phyloP scores from a whole-genome alignment of 1,140 invertebrate species.

The Bombus terrestris region DNA sequence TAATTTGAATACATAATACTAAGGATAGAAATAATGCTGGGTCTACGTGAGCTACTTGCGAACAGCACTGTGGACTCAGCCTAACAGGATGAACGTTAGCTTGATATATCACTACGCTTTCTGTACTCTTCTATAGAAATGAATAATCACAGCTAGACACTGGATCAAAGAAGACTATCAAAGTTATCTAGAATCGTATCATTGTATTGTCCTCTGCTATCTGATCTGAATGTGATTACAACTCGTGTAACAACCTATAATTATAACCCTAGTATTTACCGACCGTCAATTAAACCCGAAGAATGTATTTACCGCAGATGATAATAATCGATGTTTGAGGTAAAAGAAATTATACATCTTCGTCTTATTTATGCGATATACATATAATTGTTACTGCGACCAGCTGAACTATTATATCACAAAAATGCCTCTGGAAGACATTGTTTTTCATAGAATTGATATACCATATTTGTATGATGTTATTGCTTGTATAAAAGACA shows the following conservation, averaged over 20 bases:
- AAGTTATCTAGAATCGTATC: background rate
- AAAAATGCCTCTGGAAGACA: background rate
- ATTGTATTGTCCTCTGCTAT: slow-evolving; percentile 2
- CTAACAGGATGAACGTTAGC: background rate
- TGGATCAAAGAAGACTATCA: background rate
- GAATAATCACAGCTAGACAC: background rate
- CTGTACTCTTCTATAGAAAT: background rate
- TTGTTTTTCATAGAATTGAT: slow-evolving; percentile 19
- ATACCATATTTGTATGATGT: slow-evolving; percentile 10
- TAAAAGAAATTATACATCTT: background rate
- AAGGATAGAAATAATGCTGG: background rate
- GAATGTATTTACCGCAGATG: slow-evolving; percentile 18
- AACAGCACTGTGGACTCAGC: no score
- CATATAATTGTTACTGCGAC: slow-evolving; percentile 24
- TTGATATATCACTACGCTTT: slow-evolving; percentile 13
- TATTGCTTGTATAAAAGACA: background rate
- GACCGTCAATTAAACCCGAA: slow-evolving; percentile 53
- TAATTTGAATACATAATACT: background rate
- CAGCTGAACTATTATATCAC: slow-evolving; percentile 4
- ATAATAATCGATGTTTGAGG: slow-evolving; percentile 36
- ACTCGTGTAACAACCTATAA: slow-evolving; percentile 7
- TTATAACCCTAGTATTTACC: slow-evolving; percentile 30
- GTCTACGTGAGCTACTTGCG: no score
- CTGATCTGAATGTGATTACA: slow-evolving; percentile 18
- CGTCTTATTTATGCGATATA: slow-evolving; percentile 5